These are phyloP conservation scores for Eulithis prunata DNA, from an alignment of 2,888 invertebrate species.

Conservation along the genomic window DNA sequence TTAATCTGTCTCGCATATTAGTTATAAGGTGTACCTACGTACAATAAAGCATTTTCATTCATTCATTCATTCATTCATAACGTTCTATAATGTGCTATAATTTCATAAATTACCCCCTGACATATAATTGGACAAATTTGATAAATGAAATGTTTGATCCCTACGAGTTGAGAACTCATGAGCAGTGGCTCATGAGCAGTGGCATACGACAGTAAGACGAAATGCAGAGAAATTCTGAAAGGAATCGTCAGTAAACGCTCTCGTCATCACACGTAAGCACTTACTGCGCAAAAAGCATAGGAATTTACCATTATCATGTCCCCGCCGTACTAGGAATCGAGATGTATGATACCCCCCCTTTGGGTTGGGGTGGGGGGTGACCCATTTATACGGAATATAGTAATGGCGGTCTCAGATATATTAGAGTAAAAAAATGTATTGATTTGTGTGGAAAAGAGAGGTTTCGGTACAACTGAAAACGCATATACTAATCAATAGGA, in stretches of 20 bases:
- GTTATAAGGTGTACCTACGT: no score
- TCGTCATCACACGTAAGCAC: conserved; percentile 27
- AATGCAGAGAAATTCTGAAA: conserved; percentile 53
- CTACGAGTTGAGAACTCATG: background rate
- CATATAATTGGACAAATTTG: no score
- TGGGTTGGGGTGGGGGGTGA: conserved; percentile 49
- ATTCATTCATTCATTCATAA: no score
- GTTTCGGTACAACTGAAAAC: conserved; percentile 2
- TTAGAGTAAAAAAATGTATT: conserved; percentile 53
- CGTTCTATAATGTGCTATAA: background rate
- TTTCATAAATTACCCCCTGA: no score
- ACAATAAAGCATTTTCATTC: no score
- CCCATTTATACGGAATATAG: conserved; percentile 68
- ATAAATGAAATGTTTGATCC: no score
- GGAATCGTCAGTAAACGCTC: conserved; percentile 25
- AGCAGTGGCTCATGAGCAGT: background rate
- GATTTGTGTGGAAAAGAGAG: conserved; percentile 41
- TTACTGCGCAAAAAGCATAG: conserved; percentile 47
- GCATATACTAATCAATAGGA: no score
- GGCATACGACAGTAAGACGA: conserved; percentile 2
- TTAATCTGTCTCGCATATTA: no score
- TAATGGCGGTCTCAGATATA: conserved; percentile 55
- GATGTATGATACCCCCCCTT: conserved; percentile 55
- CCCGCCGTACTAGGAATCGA: conserved; percentile 56
- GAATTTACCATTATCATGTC: conserved; percentile 60